Base-by-base conservation (phyloP, 2,888 invertebrate genomes). In the Thecophora atra region DNA sequence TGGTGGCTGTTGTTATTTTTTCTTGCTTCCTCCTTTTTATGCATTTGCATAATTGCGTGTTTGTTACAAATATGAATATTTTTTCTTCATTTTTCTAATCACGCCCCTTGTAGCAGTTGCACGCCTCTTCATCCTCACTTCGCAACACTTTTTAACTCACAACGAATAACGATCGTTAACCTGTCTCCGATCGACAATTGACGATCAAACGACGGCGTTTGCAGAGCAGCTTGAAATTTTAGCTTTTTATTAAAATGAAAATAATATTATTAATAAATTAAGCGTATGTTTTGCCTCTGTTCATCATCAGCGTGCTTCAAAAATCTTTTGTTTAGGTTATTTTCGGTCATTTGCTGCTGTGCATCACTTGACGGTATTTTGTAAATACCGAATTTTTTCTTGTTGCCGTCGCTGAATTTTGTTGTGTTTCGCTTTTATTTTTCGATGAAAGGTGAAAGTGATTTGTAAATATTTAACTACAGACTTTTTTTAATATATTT, bases 101-200 rank as follows among this genome's bases (percentile, higher is more conserved):
- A 21, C 54, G 19, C n/a, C 54, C 3, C 54, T 19, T 21, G 4
- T 11, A 11, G 3, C 54, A 11, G 1, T 21, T 2, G 7, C 15
- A 8, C 56, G n/a, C 17, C 15, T 28, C 28, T 24, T 17, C 58
- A 15, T 17, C 24, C 28, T 24, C 28, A 1, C 28, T 15, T 58
- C 6, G 26, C 58, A 3, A 3, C 26, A n/a, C 28, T 26, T 7
- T 15, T 58, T 28, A 26, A 15, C 56, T 56, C 52, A 15, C 52
- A 19, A 17, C 17, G 11, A 52, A 11, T 52, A 80, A 81, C 79
- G 79, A 81, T 83, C 80, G 80, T 83, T 81, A 80, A 79, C 80
- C 81, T 79, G 78, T 68, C 75, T 70, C 42, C 30, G 62, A 70
- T 60, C 75, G n/a, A n/a, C n/a, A n/a, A n/a, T n/a, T n/a, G n/a